Evolutionary conservation across 2,888 invertebrate genomes (phyloP), one percentile per base, ranked within the genome.

Genomic region (Caenorhabditis sp.): DNA sequence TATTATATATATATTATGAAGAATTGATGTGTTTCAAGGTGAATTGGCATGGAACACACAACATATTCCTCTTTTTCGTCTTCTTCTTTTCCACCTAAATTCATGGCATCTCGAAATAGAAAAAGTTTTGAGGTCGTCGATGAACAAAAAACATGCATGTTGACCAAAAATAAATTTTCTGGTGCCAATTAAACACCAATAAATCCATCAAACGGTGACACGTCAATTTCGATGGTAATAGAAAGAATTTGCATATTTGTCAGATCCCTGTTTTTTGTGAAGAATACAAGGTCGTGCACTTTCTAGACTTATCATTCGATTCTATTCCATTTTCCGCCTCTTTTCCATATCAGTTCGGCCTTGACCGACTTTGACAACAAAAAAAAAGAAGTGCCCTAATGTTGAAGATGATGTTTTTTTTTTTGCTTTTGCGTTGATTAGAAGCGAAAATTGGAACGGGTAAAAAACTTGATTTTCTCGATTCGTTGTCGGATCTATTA

Each of bases 341-440:
- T 6, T 17, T 10, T 14, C 6, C 17, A 6, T 17, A 17, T 43
- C 43, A 17, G 17, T 17, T 23, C 53, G 68, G 63, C 68, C 64
- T 65, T 69, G 69, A 69, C 65, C 69, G 51, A 69, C 24, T 58
- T n/a, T n/a, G 64, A 60, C 31, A 55, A 43, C 53, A 50, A 31
- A 61, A 31, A 62, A 65, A n/a, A n/a, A n/a, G 69, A 59, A 65
- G 58, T 57, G 63, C 66, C 62, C 66, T 66, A 60, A 60, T 64
- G 54, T 53, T 65, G 49, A n/a, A n/a, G n/a, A n/a, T n/a, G n/a
- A n/a, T n/a, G n/a, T n/a, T n/a, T n/a, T n/a, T 36, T 58, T 69
- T 53, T n/a, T 53, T 55, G 23, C 6, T 60, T 60, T 57, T 55
- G 8, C 24, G 14, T 19, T 59, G 59, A 24, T 27, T 49, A n/a